Base-by-base conservation (phyloP, 2,113 vertebrate species). In the Azemiops feae region DNA sequence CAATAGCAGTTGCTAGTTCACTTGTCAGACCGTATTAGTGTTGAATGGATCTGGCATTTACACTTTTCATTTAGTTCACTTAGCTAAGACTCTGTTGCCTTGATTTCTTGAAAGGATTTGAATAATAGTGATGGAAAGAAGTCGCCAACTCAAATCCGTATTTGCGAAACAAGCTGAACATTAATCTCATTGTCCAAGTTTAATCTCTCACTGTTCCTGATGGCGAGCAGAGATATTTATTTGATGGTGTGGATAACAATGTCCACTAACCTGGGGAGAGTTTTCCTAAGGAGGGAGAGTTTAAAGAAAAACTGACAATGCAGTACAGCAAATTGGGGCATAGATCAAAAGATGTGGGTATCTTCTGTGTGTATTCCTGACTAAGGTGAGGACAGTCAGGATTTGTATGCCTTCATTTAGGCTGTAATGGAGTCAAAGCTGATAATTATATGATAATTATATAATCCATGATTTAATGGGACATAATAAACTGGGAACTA, bases 11-110 rank as follows among this genome's bases (percentile, higher is more conserved):
- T 95, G 94, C 92, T 94, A 88, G 92, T 95, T 87, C 85, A 95
- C n/a, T 94, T 95, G 94, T 96, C 96, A 95, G 50, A 47, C 60
- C 92, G 85, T 95, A 96, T 97, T 94, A 87, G 95, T 95, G 86
- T 91, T 97, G 95, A 91, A 88, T 91, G 94, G 85, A 58, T 34
- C 53, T 96, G 95, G 88, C 94, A 93, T 95, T 96, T 92, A 89
- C 50, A 93, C 55, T 95, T 93, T 93, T 96, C 94, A 93, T 95
- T 96, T 95, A 91, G 64, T 69, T 91, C 95, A 16, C 30, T 92
- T 87, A 81, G 91, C 85, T 53, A 23, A 91, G 90, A 64, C 89
- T 89, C 39, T 55, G 47, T 1, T 0, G 87, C 87, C 20, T 53
- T 43, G 45, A 57, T 90, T 93, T 93, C 94, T 94, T 34, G 0